phyloP scores from a whole-genome alignment of 2,113 vertebrate genomes.

The Microcebus murinus region DNA sequence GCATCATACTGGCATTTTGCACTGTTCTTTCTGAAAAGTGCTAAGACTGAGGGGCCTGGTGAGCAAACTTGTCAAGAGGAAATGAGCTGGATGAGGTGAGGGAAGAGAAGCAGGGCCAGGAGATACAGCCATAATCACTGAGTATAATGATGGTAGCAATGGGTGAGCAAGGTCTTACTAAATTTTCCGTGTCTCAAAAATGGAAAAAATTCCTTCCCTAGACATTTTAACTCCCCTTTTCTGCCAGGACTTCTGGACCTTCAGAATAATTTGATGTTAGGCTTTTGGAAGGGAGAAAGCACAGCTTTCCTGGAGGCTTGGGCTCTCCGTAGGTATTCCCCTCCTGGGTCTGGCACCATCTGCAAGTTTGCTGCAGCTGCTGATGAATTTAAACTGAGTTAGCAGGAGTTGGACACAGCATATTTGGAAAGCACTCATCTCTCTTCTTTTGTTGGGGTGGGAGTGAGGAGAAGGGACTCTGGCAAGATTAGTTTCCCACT shows the following conservation, averaged over 20 bases:
- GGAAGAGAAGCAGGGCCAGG: neutral
- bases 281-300: neutral
- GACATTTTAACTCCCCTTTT: neutral
- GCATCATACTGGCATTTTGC: constrained; percentile 24
- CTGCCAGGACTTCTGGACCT: constrained; percentile 36
- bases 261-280: neutral
- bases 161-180: neutral
- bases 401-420: neutral
- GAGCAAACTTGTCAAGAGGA: constrained; percentile 25
- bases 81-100: neutral
- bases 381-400: constrained; percentile 52
- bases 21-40: constrained; percentile 33
- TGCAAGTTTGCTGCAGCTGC: constrained; percentile 40
- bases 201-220: neutral
- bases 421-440: neutral
- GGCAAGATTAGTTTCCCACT: constrained; percentile 27
- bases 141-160: neutral
- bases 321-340: neutral
- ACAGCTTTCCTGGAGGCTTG: neutral
- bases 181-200: neutral
- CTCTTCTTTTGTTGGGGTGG: neutral
- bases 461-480: neutral
- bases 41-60: neutral
- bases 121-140: neutral
- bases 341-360: constrained; percentile 47